These are phyloP conservation scores for Montipora foliosa DNA, from an alignment of 64 coral and sea anemone species.

Conservation along the genomic window DNA sequence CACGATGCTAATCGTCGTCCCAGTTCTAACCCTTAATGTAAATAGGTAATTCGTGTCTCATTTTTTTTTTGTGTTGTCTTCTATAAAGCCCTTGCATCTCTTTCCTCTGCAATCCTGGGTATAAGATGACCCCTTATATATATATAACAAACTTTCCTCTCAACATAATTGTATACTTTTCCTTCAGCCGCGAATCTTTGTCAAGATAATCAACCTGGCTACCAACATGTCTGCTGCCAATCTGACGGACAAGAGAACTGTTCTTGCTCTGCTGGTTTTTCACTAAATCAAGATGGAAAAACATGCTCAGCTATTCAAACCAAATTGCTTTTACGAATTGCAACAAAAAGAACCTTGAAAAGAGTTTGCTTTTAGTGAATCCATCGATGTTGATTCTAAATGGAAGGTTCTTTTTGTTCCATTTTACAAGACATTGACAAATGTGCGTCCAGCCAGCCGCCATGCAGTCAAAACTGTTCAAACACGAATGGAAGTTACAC, in stretches of 20 bases:
- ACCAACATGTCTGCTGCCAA: conserved; percentile 51
- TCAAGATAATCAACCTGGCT: conserved; percentile 10
- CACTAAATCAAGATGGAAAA: conserved; percentile 46
- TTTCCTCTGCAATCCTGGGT: too few species aligned
- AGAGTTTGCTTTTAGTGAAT: not conserved
- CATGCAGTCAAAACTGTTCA: conserved; percentile 38
- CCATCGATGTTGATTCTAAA: not conserved
- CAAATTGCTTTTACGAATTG: not conserved
- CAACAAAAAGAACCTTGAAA: not conserved
- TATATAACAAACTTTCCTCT: too few species aligned
- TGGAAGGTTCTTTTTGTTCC: not conserved
- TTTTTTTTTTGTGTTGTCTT: too few species aligned
- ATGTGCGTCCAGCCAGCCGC: not conserved
- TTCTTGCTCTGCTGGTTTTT: conserved; percentile 39
- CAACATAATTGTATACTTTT: not conserved
- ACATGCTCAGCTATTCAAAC: conserved; percentile 55
- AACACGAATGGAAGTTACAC: conserved; percentile 40
- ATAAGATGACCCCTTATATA: too few species aligned
- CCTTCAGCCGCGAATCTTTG: conserved; percentile 44
- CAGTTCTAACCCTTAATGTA: too few species aligned
- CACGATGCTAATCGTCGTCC: too few species aligned
- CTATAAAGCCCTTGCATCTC: too few species aligned
- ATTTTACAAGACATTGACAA: conserved; percentile 46
- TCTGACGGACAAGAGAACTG: conserved; percentile 36
- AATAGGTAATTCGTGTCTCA: too few species aligned